Conservation (phyloP, 2,888 invertebrate species). For the Agonum fuliginosum region DNA sequence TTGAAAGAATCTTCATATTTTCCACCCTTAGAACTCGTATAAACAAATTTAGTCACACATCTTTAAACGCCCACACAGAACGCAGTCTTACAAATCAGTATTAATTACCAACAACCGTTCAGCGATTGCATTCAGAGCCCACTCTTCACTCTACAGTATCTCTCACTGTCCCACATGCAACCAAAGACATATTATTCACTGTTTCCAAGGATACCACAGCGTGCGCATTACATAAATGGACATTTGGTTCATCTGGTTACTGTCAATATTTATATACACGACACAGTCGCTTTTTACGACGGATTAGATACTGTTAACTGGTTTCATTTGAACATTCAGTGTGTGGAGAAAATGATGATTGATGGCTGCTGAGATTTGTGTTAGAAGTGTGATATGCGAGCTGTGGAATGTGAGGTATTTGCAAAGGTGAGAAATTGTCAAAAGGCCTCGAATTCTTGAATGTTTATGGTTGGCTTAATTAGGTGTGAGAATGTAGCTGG, state of each 20-base stretch:
- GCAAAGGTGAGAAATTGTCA: background rate
- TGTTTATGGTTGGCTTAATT: background rate
- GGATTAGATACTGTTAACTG: conserved; percentile 27
- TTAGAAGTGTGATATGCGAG: conserved; percentile 5
- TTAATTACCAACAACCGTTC: too few relatives aligned
- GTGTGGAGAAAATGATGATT: conserved; percentile 9
- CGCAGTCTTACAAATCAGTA: too few relatives aligned
- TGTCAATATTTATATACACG: conserved; percentile 53
- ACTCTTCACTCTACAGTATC: background rate
- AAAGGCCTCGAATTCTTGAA: conserved; percentile 16
- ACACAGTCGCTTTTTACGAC: conserved; percentile 11
- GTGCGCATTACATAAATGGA: conserved; percentile 54
- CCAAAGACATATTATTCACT: conserved; percentile 26
- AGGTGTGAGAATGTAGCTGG: background rate
- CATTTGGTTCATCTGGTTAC: conserved; percentile 57
- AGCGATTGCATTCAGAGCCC: background rate
- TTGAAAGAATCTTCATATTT: too few relatives aligned
- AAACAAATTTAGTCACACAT: too few relatives aligned
- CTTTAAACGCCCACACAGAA: too few relatives aligned
- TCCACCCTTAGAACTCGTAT: too few relatives aligned
- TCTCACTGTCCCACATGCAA: background rate
- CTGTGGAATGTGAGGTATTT: conserved; percentile 2
- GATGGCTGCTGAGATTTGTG: background rate
- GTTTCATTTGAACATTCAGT: background rate
- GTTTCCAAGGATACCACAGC: conserved; percentile 47